Evolutionary conservation across 2,888 invertebrate genomes (phyloP).

Genomic region (Drosophila recens): DNA sequence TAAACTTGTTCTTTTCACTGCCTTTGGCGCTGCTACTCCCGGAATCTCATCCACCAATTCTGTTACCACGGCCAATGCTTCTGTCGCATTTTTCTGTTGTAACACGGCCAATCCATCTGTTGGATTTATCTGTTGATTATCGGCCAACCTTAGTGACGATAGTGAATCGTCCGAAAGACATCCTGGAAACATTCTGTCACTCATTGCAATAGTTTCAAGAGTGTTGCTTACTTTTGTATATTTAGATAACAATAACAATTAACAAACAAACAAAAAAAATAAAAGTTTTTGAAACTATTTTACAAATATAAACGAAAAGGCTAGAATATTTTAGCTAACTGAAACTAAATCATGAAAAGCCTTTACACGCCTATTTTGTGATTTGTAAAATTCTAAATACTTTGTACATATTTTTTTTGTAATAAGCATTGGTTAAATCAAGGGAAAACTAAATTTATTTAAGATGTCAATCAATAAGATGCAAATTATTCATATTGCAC

Average conservation of each 20-base stretch:
- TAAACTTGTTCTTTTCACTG: not conserved
- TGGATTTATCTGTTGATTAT: not conserved
- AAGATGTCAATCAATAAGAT: no score
- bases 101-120: not conserved
- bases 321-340: not conserved
- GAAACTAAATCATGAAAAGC: not conserved
- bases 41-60: not conserved
- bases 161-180: slow-evolving; percentile 23
- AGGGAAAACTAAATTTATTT: no score
- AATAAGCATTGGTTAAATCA: no score
- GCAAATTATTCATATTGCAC: no score
- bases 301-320: not conserved
- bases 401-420: not conserved
- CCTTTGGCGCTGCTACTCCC: not conserved
- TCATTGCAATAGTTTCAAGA: slow-evolving; percentile 11
- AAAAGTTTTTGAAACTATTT: not conserved
- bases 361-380: not conserved
- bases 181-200: slow-evolving; percentile 29
- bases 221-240: not conserved
- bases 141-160: not conserved
- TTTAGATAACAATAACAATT: not conserved
- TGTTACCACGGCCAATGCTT: not conserved
- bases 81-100: not conserved
- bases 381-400: not conserved
- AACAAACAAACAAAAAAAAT: not conserved